phyloP scores from a whole-genome alignment of 2,113 vertebrate species.

The Puffinus mauretanicus region DNA sequence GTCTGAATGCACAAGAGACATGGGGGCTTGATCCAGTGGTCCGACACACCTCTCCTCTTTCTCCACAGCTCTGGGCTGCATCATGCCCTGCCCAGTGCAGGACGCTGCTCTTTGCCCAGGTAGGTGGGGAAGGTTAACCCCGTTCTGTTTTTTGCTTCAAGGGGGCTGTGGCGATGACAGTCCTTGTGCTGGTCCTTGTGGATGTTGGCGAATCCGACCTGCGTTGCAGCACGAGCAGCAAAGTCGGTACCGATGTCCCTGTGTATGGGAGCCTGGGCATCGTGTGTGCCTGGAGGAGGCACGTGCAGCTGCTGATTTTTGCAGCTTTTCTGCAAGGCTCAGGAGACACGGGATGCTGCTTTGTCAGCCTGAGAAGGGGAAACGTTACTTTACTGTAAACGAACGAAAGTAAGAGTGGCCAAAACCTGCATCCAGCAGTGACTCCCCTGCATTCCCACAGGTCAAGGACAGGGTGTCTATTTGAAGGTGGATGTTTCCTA shows the following conservation, averaged over 20 bases:
- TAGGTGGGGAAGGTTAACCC: background rate
- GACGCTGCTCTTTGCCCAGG: background rate
- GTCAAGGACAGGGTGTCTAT: constrained; percentile 75
- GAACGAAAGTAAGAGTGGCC: background rate
- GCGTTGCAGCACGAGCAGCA: background rate
- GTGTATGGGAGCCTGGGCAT: rapidly evolving
- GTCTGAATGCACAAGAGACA: no score
- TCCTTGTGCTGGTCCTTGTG: background rate
- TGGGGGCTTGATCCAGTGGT: background rate
- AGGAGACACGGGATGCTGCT: background rate
- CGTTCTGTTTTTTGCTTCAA: background rate
- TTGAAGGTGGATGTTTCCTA: constrained; percentile 82
- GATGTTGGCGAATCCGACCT: background rate
- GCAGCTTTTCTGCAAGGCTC: background rate
- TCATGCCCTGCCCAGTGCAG: background rate
- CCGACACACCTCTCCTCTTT: background rate
- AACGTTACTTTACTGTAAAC: background rate
- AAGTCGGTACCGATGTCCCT: background rate
- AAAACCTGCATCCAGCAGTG: background rate
- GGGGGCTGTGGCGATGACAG: background rate
- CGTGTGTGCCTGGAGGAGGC: rapidly evolving
- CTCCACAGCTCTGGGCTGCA: background rate
- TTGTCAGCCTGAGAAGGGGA: background rate
- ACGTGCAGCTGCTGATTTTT: background rate
- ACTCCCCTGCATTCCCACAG: background rate